Evolutionary conservation across 2,797 vertebrate species (phyloP), one percentile per base, ranked within the genome.

Genomic region (Microctenopoma lineatum): DNA sequence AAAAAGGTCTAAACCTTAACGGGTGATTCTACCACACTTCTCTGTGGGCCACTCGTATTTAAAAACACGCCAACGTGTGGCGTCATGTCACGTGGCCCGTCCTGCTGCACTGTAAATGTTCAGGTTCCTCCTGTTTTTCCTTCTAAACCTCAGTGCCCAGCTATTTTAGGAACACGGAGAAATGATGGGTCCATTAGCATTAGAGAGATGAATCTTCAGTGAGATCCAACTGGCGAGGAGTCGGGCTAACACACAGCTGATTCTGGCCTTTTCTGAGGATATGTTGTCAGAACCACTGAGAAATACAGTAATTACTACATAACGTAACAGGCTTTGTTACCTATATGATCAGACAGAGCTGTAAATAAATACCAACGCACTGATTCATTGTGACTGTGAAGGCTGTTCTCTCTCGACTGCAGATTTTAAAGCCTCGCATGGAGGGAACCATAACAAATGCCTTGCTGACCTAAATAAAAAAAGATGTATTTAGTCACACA

Each of bases 371-470:
- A 44, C 7, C 4, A 21, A 21, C n/a, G 11, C n/a, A 46, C 21
- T 21, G 21, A 21, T 21, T 21, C 21, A 21, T 21, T 21, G 21
- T 21, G 21, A 21, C 21, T 21, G 21, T 21, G 21, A 1, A 21
- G 21, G 21, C 52, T n/a, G 14, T 12, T n/a, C n/a, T 9, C 3
- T 39, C 16, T 78, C 8, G 45, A 15, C 21, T 44, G 52, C 25
- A 54, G 44, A 18, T 59, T 77, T 60, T 36, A 36, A 73, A 84
- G 56, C 60, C 44, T 71, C 47, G 50, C 59, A 63, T 48, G 53
- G 62, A 55, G 64, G 68, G 76, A 84, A 87, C 75, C 78, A 79
- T 81, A 93, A 94, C 84, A 94, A 62, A 34, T 82, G 91, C 89
- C 62, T 65, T 53, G 85, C 63, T 88, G 86, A 92, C 90, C 66